phyloP scores from a whole-genome alignment of 2,888 invertebrate species.

The Alsophila aescularia region DNA sequence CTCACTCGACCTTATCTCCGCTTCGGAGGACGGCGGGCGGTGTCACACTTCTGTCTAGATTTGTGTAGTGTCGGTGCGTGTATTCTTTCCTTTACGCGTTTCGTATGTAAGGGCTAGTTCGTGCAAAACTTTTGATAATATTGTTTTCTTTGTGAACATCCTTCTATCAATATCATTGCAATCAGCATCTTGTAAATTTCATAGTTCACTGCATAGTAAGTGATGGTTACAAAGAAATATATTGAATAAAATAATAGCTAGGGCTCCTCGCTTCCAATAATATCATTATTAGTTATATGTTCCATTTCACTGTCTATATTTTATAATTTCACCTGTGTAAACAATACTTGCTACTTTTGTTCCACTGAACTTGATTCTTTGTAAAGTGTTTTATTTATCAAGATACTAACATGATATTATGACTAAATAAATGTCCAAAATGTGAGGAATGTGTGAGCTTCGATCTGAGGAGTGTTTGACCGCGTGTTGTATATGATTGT shows the following conservation, averaged over 20 bases:
- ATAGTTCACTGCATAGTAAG: not conserved
- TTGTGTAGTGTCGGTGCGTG: too few relatives aligned
- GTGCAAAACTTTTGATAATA: not conserved
- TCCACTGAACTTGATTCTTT: not conserved
- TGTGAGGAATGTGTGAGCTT: constrained; percentile 35
- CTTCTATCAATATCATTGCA: not conserved
- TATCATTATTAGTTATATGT: constrained; percentile 15
- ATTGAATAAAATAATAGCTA: not conserved
- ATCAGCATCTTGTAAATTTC: constrained; percentile 8
- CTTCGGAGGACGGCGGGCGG: too few relatives aligned
- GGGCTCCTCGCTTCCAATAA: constrained; percentile 7
- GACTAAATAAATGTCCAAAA: not conserved
- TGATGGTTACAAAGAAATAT: constrained; percentile 15
- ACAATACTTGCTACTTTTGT: constrained; percentile 5
- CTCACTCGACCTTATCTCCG: too few relatives aligned
- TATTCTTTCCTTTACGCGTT: too few relatives aligned
- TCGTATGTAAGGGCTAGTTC: not conserved
- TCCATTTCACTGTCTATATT: not conserved
- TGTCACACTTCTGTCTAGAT: too few relatives aligned
- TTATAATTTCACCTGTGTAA: constrained; percentile 12
- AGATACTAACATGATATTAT: too few relatives aligned
- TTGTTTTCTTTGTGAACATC: constrained; percentile 7
- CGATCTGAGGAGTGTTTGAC: constrained; percentile 59
- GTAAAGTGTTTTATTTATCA: too few relatives aligned
- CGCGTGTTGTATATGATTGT: constrained; percentile 44